Percentiles rank a stretch among this genome's conserved stretches.
Evolutionary conservation across 1,140 invertebrate genomes (phyloP).

Genomic region (Drosophila kepulauana): DNA sequence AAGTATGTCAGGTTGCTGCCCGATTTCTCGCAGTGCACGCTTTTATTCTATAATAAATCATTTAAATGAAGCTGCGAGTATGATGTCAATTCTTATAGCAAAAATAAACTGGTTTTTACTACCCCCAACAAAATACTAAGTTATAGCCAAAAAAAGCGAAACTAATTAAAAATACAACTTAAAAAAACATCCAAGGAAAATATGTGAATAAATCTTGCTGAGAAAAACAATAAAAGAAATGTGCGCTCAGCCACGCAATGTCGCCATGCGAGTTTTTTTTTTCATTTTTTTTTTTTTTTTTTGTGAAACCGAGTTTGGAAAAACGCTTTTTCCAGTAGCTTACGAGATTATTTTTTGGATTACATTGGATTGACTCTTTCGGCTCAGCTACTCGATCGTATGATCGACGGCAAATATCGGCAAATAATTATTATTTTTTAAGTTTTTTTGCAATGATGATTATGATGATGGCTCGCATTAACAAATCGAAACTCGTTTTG

Average conservation of each 20-base stretch:
- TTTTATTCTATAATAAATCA: constrained; percentile 10
- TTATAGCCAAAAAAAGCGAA: constrained; percentile 6
- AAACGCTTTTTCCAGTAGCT: constrained; percentile 31
- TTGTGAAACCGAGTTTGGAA: constrained; percentile 1
- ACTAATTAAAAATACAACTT: constrained; percentile 5
- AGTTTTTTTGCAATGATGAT: background rate
- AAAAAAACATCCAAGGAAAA: background rate
- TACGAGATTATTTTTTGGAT: background rate
- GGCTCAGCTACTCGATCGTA: constrained; percentile 1
- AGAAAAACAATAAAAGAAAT: constrained; percentile 16
- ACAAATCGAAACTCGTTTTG: constrained; percentile 43
- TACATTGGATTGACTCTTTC: constrained; percentile 17
- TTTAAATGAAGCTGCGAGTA: constrained; percentile 11
- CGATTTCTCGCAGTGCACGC: constrained; percentile 11
- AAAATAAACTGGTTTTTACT: constrained; percentile 30
- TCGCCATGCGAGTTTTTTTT: background rate
- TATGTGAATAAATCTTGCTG: constrained; percentile 23
- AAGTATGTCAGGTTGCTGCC: background rate
- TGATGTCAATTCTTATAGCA: constrained; percentile 33
- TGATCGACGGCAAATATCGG: constrained; percentile 10
- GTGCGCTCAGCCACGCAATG: background rate
- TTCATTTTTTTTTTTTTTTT: background rate
- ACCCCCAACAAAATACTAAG: constrained; percentile 6
- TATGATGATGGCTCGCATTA: constrained; percentile 19
- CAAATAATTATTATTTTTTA: constrained; percentile 27